Base-by-base conservation (phyloP, 2,888 invertebrate species). In the Philopedon plagiatum region DNA sequence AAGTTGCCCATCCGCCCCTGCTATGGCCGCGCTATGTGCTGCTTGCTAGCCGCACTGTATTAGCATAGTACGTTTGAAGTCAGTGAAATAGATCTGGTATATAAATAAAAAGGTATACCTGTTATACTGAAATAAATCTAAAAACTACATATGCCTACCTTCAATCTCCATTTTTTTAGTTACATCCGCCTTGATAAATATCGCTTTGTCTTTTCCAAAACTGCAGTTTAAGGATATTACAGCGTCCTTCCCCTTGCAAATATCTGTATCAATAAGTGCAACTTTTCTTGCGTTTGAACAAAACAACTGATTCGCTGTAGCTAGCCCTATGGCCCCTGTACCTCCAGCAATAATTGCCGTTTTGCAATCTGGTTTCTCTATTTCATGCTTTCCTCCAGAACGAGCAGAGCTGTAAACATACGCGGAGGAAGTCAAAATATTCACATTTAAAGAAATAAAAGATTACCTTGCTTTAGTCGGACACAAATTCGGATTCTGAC, bases 171-270 rank as follows among this genome's bases (percentile, higher is more conserved):
- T 56, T 41, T 68, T 69, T n/a, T 75, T 49, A 2, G 71, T 65
- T 1, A 71, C 70, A 69, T 75, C 65, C 7, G 65, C 51, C 51
- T 72, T 72, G 7, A 72, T 21, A 65, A 75, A 75, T 32, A 72
- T 51, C 3, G 65, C 69, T 19, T 69, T 72, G 18, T 65, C 63
- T 58, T 72, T 72, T 8, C 75, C 75, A 65, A 68, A 72, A n/a
- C 65, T 15, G 49, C 72, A 72, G 34, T 75, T 75, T 54, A 75
- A 51, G 5, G 65, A 57, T 2, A 19, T 15, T 18, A 75, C 66
- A 5, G 70, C 69, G 15, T 72, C 70, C 21, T 66, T 64, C n/a
- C 75, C 75, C 39, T 69, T 68, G 29, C 65, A 65, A 5, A 66
- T 65, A 37, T 75, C 72, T 5, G 44, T 65, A 32, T 72, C 75